Base-by-base conservation (phyloP, 2,113 vertebrate genomes). In the Chloebia gouldiae region DNA sequence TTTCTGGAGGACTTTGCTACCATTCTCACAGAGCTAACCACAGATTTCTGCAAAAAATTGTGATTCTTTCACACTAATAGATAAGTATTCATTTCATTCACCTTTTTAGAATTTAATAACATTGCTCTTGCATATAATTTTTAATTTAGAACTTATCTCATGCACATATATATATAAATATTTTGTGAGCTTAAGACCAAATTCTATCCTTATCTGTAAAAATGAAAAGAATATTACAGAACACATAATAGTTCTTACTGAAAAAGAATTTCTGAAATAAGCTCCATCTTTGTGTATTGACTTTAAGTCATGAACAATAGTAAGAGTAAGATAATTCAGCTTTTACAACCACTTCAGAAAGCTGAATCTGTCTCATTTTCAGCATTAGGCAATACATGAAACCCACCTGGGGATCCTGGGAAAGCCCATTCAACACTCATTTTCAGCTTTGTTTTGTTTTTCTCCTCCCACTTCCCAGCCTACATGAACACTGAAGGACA, bases 331-430 rank as follows among this genome's bases (percentile, higher is more conserved):
- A 97, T 97, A 98, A 98, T 93, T 98, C 96, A 87, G 89, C 88
- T 95, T 90, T 97, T 98, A 90, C 88, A 96, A 96, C 91, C 59
- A 31, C 64, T 69, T 56, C 73, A 96, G 97, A 97, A 97, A 96
- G 94, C 96, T 56, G 96, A 97, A 96, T 97, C 93, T 76, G 96
- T 97, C 98, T 98, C 96, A 88, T 96, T 98, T 97, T 98, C 97
- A 97, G 88, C 96, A 97, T 98, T 97, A 97, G 92, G 96, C 96
- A 98, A 95, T 98, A 98, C 96, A 96, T 97, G 98, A 99, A 99
- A 99, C 98, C 98, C 98, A 98, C 98, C 97, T 98, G 98, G 98
- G 98, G 96, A 98, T 98, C 98, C 94, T 98, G 98, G 98, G 98
- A 98, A 98, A 96, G 96, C 97, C 96, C 95, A 89, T 87, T 97